Conservation (phyloP, 2,113 vertebrate genomes). For the Danionella cerebrum region DNA sequence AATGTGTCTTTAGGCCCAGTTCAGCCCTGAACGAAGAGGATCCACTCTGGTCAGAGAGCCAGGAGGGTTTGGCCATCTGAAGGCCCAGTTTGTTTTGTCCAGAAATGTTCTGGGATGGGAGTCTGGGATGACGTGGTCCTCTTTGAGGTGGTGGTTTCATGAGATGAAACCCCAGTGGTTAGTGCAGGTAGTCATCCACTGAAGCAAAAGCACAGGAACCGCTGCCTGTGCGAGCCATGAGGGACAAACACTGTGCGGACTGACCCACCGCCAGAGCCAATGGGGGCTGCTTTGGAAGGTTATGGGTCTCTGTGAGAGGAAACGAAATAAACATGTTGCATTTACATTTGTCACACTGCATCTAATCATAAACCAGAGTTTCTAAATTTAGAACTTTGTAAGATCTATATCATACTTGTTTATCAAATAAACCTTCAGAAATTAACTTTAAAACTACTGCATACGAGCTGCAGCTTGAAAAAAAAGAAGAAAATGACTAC, state of each 20-base stretch:
- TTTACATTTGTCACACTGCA: too few relatives aligned
- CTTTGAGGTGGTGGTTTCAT: neutral
- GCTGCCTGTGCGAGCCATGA: constrained; percentile 94
- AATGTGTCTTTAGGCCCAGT: constrained; percentile 36
- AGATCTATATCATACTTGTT: too few relatives aligned
- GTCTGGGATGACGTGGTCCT: constrained; percentile 18
- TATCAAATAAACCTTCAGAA: too few relatives aligned
- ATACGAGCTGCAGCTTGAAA: too few relatives aligned
- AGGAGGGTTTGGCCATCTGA: constrained; percentile 17
- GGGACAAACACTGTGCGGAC: constrained; percentile 88
- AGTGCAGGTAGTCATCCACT: constrained; percentile 97
- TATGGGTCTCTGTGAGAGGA: constrained; percentile 81
- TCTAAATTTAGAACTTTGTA: too few relatives aligned
- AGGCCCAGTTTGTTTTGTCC: constrained; percentile 15
- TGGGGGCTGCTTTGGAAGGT: constrained; percentile 97
- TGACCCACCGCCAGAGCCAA: constrained; percentile 93
- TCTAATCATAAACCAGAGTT: too few relatives aligned
- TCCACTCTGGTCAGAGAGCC: constrained; percentile 34
- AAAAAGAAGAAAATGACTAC: too few relatives aligned
- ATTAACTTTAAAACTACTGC: too few relatives aligned
- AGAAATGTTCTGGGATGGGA: constrained; percentile 18
- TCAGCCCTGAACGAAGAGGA: constrained; percentile 18
- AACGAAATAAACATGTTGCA: neutral
- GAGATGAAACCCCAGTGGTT: constrained; percentile 41
- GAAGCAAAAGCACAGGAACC: constrained; percentile 95